phyloP scores from a whole-genome alignment of 2,113 vertebrate species.

The Saguinus midas region DNA sequence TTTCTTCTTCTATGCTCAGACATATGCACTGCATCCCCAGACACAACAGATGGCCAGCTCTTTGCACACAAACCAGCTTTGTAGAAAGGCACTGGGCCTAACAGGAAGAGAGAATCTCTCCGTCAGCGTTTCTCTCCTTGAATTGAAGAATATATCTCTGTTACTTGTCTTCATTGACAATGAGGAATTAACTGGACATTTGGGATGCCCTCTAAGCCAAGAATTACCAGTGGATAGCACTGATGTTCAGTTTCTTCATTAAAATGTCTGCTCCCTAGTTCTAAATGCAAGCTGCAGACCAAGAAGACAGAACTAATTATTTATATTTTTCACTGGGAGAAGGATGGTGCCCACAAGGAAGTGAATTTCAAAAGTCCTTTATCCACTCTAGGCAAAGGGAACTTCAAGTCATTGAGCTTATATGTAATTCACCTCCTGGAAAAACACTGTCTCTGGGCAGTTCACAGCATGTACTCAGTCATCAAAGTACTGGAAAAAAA shows the following conservation, averaged over 20 bases:
- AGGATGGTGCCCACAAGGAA: neutral
- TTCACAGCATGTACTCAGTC: neutral
- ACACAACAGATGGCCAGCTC: neutral
- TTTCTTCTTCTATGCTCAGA: neutral
- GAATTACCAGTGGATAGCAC: neutral
- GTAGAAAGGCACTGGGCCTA: neutral
- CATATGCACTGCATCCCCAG: neutral
- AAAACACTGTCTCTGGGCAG: neutral
- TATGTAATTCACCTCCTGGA: neutral
- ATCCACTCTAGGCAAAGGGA: neutral
- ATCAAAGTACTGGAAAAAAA: neutral
- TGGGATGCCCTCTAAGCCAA: neutral
- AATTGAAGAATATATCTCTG: neutral
- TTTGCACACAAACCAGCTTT: neutral
- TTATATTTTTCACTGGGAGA: neutral
- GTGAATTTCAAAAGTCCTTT: constrained; percentile 12
- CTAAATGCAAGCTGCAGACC: neutral
- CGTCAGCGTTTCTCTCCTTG: neutral
- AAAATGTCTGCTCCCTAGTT: neutral
- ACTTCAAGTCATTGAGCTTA: neutral
- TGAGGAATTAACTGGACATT: neutral
- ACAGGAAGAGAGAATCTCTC: neutral
- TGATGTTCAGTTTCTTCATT: neutral
- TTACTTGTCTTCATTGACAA: neutral
- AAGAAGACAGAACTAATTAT: neutral